Conservation (phyloP, 2,797 vertebrate species). For the Acipenser oxyrinchus region DNA sequence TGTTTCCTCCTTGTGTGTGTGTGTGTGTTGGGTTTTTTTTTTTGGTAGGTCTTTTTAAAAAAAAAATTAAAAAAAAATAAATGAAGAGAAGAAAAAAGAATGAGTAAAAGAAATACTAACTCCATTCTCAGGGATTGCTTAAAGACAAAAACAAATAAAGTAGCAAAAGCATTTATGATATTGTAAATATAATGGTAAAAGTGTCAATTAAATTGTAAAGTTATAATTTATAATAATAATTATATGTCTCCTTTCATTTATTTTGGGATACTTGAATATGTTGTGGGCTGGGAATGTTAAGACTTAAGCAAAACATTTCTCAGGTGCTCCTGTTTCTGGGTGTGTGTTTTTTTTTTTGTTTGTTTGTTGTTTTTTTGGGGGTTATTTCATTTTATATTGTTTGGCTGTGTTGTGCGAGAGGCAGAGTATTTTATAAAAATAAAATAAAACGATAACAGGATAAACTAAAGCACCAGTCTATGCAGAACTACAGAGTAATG, state of each 20-base stretch:
- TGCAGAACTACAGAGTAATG: conserved; percentile 62
- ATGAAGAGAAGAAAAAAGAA: conserved; percentile 55
- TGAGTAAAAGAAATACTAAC: conserved; percentile 62
- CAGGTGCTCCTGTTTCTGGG: conserved; percentile 78
- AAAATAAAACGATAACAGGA: conserved; percentile 22
- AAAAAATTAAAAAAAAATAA: conserved; percentile 55
- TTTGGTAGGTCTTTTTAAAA: conserved; percentile 52
- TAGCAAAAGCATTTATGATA: conserved; percentile 95
- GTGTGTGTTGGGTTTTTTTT: conserved; percentile 16
- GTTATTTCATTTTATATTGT: conserved; percentile 20
- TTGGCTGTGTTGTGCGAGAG: conserved; percentile 51
- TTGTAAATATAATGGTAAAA: conserved; percentile 94
- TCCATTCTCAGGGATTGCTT: conserved; percentile 99
- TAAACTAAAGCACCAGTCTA: conserved; percentile 53
- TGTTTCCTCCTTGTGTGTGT: conserved; percentile 15
- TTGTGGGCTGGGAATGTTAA: conserved; percentile 66
- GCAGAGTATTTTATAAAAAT: conserved; percentile 36
- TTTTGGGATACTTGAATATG: conserved; percentile 78
- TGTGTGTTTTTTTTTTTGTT: conserved; percentile 44
- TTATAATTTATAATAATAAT: conserved; percentile 99
- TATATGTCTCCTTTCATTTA: conserved; percentile 60
- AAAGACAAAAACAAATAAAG: conserved; percentile 76
- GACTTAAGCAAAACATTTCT: conserved; percentile 70
- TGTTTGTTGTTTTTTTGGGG: conserved; percentile 29
- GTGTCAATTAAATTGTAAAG: conserved; percentile 99